Evolutionary conservation across 2,888 invertebrate genomes (phyloP).

Genomic region (Drosophila neotestacea): DNA sequence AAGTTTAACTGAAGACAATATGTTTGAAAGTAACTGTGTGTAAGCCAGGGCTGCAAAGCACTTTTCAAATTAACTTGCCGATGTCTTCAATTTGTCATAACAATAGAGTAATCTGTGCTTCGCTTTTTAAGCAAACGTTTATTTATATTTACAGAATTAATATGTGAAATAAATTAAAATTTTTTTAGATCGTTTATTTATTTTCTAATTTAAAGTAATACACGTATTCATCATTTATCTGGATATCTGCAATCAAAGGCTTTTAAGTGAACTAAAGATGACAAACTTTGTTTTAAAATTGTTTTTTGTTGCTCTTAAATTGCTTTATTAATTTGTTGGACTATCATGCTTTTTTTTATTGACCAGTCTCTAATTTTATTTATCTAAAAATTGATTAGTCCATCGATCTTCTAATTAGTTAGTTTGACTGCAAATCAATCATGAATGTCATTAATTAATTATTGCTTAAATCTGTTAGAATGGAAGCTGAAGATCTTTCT

Average conservation of each 20-base stretch:
- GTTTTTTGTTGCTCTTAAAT: too few species aligned
- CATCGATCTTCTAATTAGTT: neutral
- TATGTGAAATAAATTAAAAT: too few species aligned
- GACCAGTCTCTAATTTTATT: neutral
- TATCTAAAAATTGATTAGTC: neutral
- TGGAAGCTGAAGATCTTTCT: too few species aligned
- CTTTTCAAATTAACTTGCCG: neutral
- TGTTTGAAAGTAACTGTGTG: neutral
- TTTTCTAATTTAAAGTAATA: too few species aligned
- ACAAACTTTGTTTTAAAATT: too few species aligned
- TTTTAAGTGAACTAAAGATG: too few species aligned
- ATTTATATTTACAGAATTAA: neutral
- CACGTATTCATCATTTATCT: too few species aligned
- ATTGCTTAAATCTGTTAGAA: neutral
- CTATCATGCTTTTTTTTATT: neutral
- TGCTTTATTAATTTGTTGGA: too few species aligned
- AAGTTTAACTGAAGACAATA: slow-evolving; percentile 37
- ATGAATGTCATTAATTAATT: neutral
- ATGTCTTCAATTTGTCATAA: neutral
- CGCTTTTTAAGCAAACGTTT: neutral
- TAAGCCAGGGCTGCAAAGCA: slow-evolving; percentile 22
- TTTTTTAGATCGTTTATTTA: too few species aligned
- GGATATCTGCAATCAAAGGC: too few species aligned
- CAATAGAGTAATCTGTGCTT: neutral
- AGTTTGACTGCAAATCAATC: neutral